Base-by-base conservation (phyloP, 1,140 invertebrate genomes). In the Eurosta solidaginis region DNA sequence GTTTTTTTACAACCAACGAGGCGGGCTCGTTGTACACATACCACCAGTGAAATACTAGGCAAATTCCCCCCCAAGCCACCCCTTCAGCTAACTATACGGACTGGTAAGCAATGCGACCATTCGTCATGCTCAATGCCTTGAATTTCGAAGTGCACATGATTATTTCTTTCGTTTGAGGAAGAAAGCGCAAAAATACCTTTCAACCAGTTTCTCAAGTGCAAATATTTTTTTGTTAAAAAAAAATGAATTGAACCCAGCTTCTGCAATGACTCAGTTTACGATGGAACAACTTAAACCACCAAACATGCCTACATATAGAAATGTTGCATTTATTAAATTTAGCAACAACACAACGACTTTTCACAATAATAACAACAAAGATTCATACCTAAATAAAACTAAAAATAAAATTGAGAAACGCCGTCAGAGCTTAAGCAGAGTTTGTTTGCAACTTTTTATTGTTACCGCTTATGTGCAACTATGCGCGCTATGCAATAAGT, bases 221-320 rank as follows among this genome's bases (percentile, higher is more conserved):
- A 20, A 52, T 22, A 52, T 25, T 52, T 52, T 10, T 20, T 4
- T n/a, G 10, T 17, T 22, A 52, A 25, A 52, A 14, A 22, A 52
- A 52, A 49, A 49, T 49, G 45, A 17, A 52, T n/a, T 10, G 25
- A 52, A 52, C 20, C 4, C 4, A 22, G 49, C 49, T 20, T 47
- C 49, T 52, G 49, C 49, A 49, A 52, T 52, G 49, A 52, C 49
- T 52, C 49, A 52, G 49, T 52, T 52, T 22, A n/a, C n/a, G n/a
- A n/a, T n/a, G n/a, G n/a, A n/a, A n/a, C n/a, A n/a, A n/a, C n/a
- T n/a, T n/a, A n/a, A n/a, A n/a, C n/a, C n/a, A n/a, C n/a, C n/a
- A n/a, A n/a, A n/a, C 17, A 47, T 17, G 45, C 45, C 9, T 49
- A 17, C 17, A 49, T n/a, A 10, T 17, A 49, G 47, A 25, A 25